These are phyloP conservation scores for Chrysopilus asiliformis DNA, from an alignment of 2,888 invertebrate genomes.

Conservation along the genomic window DNA sequence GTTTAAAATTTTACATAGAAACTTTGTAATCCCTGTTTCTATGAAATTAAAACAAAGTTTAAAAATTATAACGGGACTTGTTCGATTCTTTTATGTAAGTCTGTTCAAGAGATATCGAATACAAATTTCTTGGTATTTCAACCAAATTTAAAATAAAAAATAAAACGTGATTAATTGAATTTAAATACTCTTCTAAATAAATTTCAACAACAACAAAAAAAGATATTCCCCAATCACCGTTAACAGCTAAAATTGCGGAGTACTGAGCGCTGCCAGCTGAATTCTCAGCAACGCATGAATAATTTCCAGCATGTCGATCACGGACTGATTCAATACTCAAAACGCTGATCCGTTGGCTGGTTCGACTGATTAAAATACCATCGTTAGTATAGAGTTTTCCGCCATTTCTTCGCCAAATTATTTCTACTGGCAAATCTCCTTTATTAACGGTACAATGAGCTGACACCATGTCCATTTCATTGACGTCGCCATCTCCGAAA, in stretches of 20 bases:
- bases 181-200: no score
- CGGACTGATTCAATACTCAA: slow-evolving; percentile 55
- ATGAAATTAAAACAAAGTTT: no score
- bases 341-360: slow-evolving; percentile 50
- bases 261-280: slow-evolving; percentile 53
- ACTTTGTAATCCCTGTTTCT: no score
- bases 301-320: slow-evolving; percentile 58
- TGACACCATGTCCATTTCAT: slow-evolving; percentile 60
- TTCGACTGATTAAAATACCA: slow-evolving; percentile 46
- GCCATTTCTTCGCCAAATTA: slow-evolving; percentile 53
- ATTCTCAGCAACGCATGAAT: slow-evolving; percentile 61
- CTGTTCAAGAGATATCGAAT: no score
- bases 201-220: no score
- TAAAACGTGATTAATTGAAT: no score
- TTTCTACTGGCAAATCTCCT: slow-evolving; percentile 66
- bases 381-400: slow-evolving; percentile 42
- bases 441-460: slow-evolving; percentile 58
- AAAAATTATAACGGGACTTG: no score
- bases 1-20: no score
- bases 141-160: no score
- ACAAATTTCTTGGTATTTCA: no score
- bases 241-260: slow-evolving; percentile 52
- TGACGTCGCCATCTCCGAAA: slow-evolving; percentile 62
- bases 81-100: no score
- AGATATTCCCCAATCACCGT: no score